These are phyloP conservation scores for Cantharis flavilabris DNA, from an alignment of 2,888 invertebrate species.

Conservation along the genomic window DNA sequence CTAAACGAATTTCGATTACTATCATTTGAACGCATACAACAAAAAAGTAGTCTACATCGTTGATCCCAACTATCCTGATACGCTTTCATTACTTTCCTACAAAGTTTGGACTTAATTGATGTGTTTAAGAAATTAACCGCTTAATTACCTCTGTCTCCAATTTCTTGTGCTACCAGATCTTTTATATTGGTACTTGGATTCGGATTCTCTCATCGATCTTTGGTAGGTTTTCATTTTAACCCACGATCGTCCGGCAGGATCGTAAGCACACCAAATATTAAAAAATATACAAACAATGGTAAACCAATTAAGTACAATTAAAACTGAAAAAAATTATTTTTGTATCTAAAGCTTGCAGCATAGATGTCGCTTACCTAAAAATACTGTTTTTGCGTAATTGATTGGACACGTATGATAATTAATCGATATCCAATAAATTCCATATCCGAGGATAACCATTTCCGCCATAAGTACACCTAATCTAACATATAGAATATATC, in stretches of 20 bases:
- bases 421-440: slow-evolving; percentile 72
- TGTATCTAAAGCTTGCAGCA: neutral
- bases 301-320: slow-evolving; percentile 79
- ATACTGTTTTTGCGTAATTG: slow-evolving; percentile 71
- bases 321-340: slow-evolving; percentile 58
- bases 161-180: slow-evolving; percentile 79
- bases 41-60: slow-evolving; percentile 78
- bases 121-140: neutral
- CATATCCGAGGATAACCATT: slow-evolving; percentile 74
- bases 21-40: slow-evolving; percentile 80
- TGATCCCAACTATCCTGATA: slow-evolving; percentile 90
- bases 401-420: slow-evolving; percentile 70
- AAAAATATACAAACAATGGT: slow-evolving; percentile 72
- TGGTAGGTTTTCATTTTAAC: slow-evolving; percentile 89
- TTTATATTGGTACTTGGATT: slow-evolving; percentile 75
- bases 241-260: slow-evolving; percentile 86
- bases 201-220: slow-evolving; percentile 76
- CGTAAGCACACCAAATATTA: slow-evolving; percentile 85
- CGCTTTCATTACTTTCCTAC: slow-evolving; percentile 81
- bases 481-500: slow-evolving; percentile 73
- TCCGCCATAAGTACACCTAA: slow-evolving; percentile 72
- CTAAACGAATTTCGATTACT: slow-evolving; percentile 81
- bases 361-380: slow-evolving; percentile 66
- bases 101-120: slow-evolving; percentile 38
- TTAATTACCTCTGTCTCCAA: slow-evolving; percentile 77